phyloP scores from a whole-genome alignment of 2,113 vertebrate species.

The Psittacula cyanocephala region DNA sequence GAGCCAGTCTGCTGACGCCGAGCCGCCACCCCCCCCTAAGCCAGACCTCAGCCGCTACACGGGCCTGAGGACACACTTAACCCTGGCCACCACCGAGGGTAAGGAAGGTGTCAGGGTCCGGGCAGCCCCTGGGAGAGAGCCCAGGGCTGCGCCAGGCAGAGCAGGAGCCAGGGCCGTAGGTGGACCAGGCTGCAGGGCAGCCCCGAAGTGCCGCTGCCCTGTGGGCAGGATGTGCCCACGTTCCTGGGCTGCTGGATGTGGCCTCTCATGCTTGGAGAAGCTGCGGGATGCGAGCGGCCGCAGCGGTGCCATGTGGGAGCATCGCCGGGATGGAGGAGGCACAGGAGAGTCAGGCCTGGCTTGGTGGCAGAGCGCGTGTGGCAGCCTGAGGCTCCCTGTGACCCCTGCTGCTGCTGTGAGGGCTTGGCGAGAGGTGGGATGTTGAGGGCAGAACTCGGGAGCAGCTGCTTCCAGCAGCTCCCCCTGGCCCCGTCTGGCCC shows the following conservation, averaged over 20 bases:
- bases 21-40: slow-evolving; percentile 94
- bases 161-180: not conserved
- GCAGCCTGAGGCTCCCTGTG: not conserved
- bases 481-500: not conserved
- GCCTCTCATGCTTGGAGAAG: not conserved
- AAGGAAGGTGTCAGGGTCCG: slow-evolving; percentile 57
- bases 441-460: not conserved
- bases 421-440: not conserved
- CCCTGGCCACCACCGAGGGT: slow-evolving; percentile 88
- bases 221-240: accelerated
- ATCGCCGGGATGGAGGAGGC: not conserved
- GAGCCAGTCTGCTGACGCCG: slow-evolving; percentile 93
- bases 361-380: not conserved
- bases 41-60: slow-evolving; percentile 91
- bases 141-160: not conserved
- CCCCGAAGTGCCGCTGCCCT: not conserved
- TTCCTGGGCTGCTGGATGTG: accelerated
- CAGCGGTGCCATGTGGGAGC: not conserved
- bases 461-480: not conserved
- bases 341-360: not conserved
- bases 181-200: not conserved
- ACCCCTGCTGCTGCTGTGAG: not conserved
- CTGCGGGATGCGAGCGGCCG: not conserved
- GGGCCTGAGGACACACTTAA: slow-evolving; percentile 84
- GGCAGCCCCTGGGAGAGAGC: not conserved